Conservation (phyloP, 2,797 vertebrate genomes). For the Bryconaethiops microstoma region DNA sequence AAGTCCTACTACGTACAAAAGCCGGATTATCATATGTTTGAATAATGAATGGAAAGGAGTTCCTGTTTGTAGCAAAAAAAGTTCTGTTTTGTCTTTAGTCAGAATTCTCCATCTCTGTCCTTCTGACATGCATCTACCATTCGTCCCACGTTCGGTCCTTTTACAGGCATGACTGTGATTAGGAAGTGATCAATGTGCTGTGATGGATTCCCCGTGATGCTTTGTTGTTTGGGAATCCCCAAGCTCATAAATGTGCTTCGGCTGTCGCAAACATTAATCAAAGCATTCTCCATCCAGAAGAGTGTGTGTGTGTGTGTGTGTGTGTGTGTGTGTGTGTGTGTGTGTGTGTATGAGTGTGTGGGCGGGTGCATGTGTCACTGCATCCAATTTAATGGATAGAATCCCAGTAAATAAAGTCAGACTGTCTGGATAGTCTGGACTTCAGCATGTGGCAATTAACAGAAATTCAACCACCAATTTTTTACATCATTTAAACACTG, state of each 20-base stretch:
- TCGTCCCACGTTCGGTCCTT: constrained; percentile 19
- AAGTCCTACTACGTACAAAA: too few species aligned
- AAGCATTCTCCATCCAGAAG: constrained; percentile 13
- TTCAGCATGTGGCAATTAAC: too few species aligned
- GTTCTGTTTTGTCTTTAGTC: constrained; percentile 7
- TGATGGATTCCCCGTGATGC: constrained; percentile 68
- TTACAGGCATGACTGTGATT: constrained; percentile 61
- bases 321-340: neutral
- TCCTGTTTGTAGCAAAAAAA: neutral
- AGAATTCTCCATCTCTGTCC: constrained; percentile 9
- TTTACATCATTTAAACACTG: too few species aligned
- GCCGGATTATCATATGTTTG: neutral
- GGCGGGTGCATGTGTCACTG: neutral
- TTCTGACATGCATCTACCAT: constrained; percentile 11
- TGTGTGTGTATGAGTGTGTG: neutral
- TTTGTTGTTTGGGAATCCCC: constrained; percentile 60
- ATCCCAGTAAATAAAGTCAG: too few species aligned
- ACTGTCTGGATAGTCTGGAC: too few species aligned
- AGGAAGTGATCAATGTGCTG: constrained; percentile 68
- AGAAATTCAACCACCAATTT: too few species aligned
- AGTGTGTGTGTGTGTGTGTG: neutral
- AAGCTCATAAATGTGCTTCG: constrained; percentile 63
- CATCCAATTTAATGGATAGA: too few species aligned
- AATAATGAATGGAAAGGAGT: neutral
- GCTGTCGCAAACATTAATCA: constrained; percentile 63